A percentile compares a stretch with the other conserved stretches of the same genome.
phyloP scores from a whole-genome alignment of 2,888 invertebrate genomes.

The Rhyacophila evoluta region DNA sequence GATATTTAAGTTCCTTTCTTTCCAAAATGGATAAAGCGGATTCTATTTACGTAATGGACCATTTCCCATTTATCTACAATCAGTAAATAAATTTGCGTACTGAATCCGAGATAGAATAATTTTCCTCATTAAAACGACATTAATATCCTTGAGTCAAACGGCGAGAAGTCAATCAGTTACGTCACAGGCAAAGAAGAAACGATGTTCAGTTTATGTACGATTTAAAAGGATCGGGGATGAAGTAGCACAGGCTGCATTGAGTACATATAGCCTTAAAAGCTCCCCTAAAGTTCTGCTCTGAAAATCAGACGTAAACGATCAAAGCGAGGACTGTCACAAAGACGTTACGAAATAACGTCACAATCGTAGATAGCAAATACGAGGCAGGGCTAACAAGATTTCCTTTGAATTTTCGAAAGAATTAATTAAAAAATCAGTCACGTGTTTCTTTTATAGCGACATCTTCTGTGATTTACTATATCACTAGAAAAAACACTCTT shows the following conservation, averaged over 20 bases:
- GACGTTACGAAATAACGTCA: conserved; percentile 10
- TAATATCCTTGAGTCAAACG: background rate
- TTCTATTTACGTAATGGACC: no score
- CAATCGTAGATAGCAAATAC: background rate
- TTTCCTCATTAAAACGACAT: background rate
- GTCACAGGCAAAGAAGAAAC: background rate
- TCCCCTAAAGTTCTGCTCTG: conserved; percentile 2
- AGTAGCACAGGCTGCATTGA: background rate
- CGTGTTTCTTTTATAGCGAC: no score
- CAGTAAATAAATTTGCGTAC: no score
- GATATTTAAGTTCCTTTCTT: no score
- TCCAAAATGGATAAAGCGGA: no score
- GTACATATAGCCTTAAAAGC: conserved; percentile 1
- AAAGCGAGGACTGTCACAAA: background rate
- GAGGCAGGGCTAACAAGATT: background rate
- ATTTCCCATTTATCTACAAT: no score
- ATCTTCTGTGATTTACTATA: no score
- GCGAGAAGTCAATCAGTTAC: background rate
- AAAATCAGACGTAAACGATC: conserved; percentile 22
- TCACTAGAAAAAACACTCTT: no score
- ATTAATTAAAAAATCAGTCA: background rate
- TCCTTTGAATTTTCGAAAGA: background rate
- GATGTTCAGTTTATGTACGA: conserved; percentile 3
- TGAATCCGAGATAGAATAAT: background rate
- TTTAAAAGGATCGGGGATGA: background rate